Conservation (phyloP, 1,140 invertebrate genomes). For the Heterodera schachtii region DNA sequence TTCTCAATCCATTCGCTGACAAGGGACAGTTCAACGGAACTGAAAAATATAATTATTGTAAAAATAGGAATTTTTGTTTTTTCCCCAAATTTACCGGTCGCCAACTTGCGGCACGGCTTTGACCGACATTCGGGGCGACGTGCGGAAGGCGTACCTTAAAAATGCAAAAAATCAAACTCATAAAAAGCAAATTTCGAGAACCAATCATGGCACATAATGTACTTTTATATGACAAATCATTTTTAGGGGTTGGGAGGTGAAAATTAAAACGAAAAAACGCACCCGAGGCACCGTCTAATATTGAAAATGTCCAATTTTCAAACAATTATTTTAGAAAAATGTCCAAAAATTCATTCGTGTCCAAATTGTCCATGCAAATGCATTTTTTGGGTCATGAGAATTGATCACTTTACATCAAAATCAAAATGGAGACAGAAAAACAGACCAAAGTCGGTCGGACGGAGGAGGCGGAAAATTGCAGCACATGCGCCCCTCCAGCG, state of each 20-base stretch:
- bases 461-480: constrained; percentile 93
- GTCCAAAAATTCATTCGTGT: not conserved
- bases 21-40: constrained; percentile 54
- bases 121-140: constrained; percentile 53
- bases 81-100: constrained; percentile 42
- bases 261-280: too few species aligned
- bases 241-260: too few species aligned
- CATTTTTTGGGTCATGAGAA: too few species aligned
- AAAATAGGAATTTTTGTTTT: not conserved
- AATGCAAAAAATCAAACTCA: not conserved
- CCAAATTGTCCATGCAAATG: not conserved
- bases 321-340: not conserved
- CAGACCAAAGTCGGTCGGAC: constrained; percentile 83
- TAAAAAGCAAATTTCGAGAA: too few species aligned
- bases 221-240: too few species aligned
- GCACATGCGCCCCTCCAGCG: constrained; percentile 79
- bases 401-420: too few species aligned
- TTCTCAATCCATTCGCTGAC: constrained; percentile 63
- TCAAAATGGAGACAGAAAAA: not conserved
- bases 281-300: too few species aligned
- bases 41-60: not conserved
- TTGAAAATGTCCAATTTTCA: too few species aligned
- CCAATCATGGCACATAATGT: too few species aligned
- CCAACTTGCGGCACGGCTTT: constrained; percentile 63
- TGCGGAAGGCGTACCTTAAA: constrained; percentile 59